Evolutionary conservation across 2,797 vertebrate species (phyloP), one percentile per base, ranked within the genome.

Genomic region (Luscinia luscinia): DNA sequence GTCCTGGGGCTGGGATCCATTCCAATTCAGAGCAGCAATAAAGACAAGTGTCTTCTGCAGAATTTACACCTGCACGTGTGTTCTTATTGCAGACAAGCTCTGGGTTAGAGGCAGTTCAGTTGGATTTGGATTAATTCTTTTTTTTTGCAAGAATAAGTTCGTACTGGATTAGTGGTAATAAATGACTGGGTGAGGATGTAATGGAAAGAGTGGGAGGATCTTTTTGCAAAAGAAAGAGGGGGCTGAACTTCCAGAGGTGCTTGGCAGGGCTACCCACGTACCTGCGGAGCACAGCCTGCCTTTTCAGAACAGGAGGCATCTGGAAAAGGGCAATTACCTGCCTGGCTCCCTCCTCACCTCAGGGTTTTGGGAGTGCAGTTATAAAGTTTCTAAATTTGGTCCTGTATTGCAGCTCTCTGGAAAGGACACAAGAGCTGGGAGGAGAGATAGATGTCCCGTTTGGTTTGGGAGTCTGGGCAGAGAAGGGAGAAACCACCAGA

Each of bases 211-310:
- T 69, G 26, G 70, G 87, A 89, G 61, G 55, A 84, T 57, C 58
- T 66, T 84, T 46, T 38, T 67, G 45, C 40, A 63, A 77, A 81
- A 79, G 62, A 13, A 78, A 66, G 51, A 69, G 63, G 34, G 52
- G 70, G 59, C 16, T 89, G 89, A 89, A 55, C 26, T 90, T 93
- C 43, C 43, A 90, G 77, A 86, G 63, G 55, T 79, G 74, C 80
- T 92, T 5, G 7, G 41, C 43, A 41, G 66, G 83, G 41, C 73
- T 86, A 16, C 78, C 74, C 38, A 72, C 4, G 0, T 82, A 78
- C 51, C 55, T 0, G 3, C 64, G 51, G 48, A 70, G 54, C 76
- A 48, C 0, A 76, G 72, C 20, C 48, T 85, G 67, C 45, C 61
- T 94, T 46, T 73, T 43, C 19, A 38, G 74, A 75, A n/a, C 3